phyloP scores from a whole-genome alignment of 2,797 vertebrate species.

The Petrocephalus sullivani region DNA sequence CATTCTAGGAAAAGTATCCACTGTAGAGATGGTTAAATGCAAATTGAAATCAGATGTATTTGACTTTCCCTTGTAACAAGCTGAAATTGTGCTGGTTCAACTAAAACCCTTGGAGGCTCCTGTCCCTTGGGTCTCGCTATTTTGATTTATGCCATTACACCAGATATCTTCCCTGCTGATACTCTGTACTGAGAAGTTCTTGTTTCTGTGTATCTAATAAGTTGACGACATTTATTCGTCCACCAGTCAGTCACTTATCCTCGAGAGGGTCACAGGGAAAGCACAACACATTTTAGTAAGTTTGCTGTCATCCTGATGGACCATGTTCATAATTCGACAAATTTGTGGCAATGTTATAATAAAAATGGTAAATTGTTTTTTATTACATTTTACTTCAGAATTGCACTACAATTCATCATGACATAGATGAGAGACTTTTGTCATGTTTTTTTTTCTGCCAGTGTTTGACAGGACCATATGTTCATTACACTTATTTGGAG shows the following conservation, averaged over 20 bases:
- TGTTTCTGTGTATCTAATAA: neutral
- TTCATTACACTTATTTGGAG: neutral
- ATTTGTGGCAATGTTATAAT: neutral
- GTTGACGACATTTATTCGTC: neutral
- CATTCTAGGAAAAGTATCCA: neutral
- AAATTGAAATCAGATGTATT: neutral
- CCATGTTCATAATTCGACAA: slow-evolving; percentile 35
- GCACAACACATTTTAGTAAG: neutral
- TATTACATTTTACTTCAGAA: neutral
- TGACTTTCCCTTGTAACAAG: neutral
- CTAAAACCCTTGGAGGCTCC: neutral
- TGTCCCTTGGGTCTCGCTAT: neutral
- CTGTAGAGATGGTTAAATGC: neutral
- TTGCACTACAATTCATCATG: neutral
- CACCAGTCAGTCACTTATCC: neutral
- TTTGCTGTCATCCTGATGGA: slow-evolving; percentile 25
- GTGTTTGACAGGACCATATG: neutral
- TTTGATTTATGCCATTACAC: neutral
- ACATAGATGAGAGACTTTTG: neutral
- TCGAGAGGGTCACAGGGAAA: neutral
- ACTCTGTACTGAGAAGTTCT: neutral
- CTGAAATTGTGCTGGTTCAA: neutral
- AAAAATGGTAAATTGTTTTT: neutral
- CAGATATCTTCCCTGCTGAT: neutral
- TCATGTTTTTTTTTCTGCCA: neutral